A percentile compares a stretch with the other conserved stretches of the same genome.
Conservation (phyloP, 2,888 invertebrate genomes). For the Drosophila vallismaia region DNA sequence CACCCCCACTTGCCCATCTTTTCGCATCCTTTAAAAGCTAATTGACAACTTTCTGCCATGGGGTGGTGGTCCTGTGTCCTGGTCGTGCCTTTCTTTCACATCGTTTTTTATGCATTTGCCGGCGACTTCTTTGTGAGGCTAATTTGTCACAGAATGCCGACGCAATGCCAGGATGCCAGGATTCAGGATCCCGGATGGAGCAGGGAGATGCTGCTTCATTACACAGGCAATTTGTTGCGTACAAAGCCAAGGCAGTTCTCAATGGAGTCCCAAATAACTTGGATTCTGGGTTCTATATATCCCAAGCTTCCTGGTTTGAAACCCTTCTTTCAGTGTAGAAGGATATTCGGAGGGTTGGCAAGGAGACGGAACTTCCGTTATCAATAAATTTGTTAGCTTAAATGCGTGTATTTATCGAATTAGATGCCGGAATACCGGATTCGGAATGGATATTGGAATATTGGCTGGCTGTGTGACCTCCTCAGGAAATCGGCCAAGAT, state of each 20-base stretch:
- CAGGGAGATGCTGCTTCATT: constrained; percentile 50
- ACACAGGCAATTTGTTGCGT: constrained; percentile 73
- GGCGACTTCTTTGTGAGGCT: constrained; percentile 54
- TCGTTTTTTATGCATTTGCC: constrained; percentile 55
- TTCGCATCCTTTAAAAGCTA: constrained; percentile 44
- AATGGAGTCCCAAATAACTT: constrained; percentile 8
- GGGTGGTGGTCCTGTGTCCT: constrained; percentile 9
- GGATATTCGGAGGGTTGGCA: neutral
- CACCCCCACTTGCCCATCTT: neutral
- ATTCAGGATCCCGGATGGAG: constrained; percentile 11
- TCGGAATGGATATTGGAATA: neutral
- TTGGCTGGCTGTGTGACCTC: constrained; percentile 4
- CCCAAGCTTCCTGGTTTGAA: too few species aligned
- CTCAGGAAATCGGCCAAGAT: constrained; percentile 9
- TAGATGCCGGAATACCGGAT: constrained; percentile 39
- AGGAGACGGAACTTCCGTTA: constrained; percentile 58
- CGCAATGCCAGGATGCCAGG: constrained; percentile 25
- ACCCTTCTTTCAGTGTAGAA: neutral
- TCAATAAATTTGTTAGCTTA: constrained; percentile 70
- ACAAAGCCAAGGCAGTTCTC: constrained; percentile 48
- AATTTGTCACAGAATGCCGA: constrained; percentile 70
- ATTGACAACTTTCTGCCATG: constrained; percentile 57
- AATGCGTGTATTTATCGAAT: constrained; percentile 72
- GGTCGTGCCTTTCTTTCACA: constrained; percentile 20
- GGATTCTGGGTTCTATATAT: neutral